Evolutionary conservation across 2,797 vertebrate species (phyloP), one percentile per base, ranked within the genome.

Genomic region (Hirundo rustica): DNA sequence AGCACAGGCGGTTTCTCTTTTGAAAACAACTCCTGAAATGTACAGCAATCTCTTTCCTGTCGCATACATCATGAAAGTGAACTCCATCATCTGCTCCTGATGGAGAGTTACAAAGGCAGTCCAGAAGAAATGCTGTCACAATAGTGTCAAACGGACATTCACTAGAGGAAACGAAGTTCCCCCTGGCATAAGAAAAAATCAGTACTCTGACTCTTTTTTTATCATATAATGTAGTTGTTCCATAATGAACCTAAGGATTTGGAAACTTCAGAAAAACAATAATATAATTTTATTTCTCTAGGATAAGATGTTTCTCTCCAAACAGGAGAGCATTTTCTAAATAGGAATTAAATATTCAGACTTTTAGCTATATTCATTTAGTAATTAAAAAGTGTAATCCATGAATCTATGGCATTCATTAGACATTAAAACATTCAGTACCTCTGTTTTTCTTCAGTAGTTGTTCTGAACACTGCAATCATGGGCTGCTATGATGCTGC

Each of bases 201-300:
- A 76, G 14, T 44, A 21, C 10, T 73, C 22, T 66, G 5, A 20
- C 40, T 74, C 8, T 16, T 79, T 12, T 62, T 51, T 30, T 19
- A 45, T 2, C 9, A 26, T 0, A 1, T 42, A 32, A 60, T n/a
- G 9, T 79, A 38, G 1, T 7, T 27, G 26, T 8, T 79, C 32
- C 61, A 6, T 29, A 48, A 47, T 32, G 21, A 73, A 2, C 5
- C 14, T 62, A 62, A 73, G 11, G 15, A 57, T 55, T 47, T 73
- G 13, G 7, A 64, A 88, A 64, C 5, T 29, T 10, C 16, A 83
- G 34, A 40, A 7, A 70, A 55, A 0, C 2, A n/a, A 9, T 17
- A 40, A 2, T n/a, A 29, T 25, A 22, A 16, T 47, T 75, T 71
- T 5, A 27, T 18, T 75, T 58, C 6, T 14, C 36, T 68, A 84